Evolutionary conservation across 1,140 invertebrate genomes (phyloP).

Genomic region (Pseudomyrmex pallidus): DNA sequence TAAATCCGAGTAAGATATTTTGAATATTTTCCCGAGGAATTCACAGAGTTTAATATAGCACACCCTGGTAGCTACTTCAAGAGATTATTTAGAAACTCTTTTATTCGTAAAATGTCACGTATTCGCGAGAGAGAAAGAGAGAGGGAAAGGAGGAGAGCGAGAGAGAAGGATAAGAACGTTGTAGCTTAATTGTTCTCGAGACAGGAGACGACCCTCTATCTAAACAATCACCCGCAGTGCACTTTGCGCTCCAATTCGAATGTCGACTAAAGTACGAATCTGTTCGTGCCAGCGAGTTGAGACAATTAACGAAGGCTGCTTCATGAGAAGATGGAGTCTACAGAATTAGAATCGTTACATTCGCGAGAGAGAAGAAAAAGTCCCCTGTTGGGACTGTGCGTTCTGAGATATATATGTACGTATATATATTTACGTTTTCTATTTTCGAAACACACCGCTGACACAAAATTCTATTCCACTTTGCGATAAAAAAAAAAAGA

Average conservation of each 20-base stretch:
- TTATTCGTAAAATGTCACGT: slow-evolving; percentile 54
- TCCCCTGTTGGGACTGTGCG: background rate
- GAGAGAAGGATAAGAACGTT: slow-evolving; percentile 55
- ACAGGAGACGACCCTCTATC: slow-evolving; percentile 61
- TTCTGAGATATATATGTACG: background rate
- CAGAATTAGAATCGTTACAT: slow-evolving; percentile 67
- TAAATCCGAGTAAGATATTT: background rate
- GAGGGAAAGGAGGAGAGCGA: background rate
- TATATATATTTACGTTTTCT: too few relatives aligned
- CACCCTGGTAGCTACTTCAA: slow-evolving; percentile 6
- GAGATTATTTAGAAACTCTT: slow-evolving; percentile 41
- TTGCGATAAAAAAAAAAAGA: too few relatives aligned
- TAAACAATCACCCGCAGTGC: slow-evolving; percentile 67
- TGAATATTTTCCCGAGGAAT: background rate
- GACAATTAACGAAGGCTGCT: slow-evolving; percentile 67
- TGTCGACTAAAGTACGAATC: slow-evolving; percentile 57
- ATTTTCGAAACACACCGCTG: too few relatives aligned
- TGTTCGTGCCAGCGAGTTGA: slow-evolving; percentile 59
- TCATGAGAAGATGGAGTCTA: slow-evolving; percentile 43
- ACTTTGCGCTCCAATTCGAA: slow-evolving; percentile 65
- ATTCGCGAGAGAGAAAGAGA: slow-evolving; percentile 8
- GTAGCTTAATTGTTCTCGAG: slow-evolving; percentile 61
- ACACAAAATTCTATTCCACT: too few relatives aligned
- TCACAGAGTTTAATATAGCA: background rate
- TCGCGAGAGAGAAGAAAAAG: slow-evolving; percentile 36